Evolutionary conservation across 1,140 invertebrate species (phyloP), one percentile per base, ranked within the genome.

Genomic region (Dendroctonus ponderosae): DNA sequence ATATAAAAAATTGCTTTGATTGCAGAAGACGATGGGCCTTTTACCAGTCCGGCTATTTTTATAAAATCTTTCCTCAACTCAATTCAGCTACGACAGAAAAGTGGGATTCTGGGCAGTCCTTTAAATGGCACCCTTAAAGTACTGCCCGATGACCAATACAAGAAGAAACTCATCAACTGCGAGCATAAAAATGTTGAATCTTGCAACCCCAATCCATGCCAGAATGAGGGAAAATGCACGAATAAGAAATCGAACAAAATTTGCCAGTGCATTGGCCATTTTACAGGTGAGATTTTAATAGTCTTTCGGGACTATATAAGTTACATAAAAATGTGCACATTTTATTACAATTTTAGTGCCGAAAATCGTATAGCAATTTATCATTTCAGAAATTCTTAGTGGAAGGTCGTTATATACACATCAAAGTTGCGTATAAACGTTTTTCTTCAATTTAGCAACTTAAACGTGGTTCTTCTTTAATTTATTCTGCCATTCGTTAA

Each of bases 191-290:
- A 79, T 0, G 79, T 89, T 40, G 86, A 87, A 65, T 84, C 83
- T 0, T 91, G 89, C 71, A 78, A 80, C 5, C 89, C 88, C 0
- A 88, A 89, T 75, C 87, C 88, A 2, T 91, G 89, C 72, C 76
- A 84, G 42, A 83, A 89, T 72, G 84, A 82, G 3, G 89, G 88
- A 0, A 82, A 82, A 62, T 91, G 89, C 71, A 76, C 85, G 0
- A 77, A 76, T 0, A 78, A 80, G 3, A 82, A 78, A 49, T 79
- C 77, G 15, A 79, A 78, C 53, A 80, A 81, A 65, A 76, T 80
- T 41, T 91, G 89, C 72, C 84, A 87, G 58, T 91, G 89, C 71
- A 73, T 77, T 7, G 84, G 85, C 67, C 83, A 85, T 76, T 86
- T 82, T 67, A 85, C 84, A 59, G 85, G 85, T 83, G 76, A 76